Base-by-base conservation (phyloP, 2,888 invertebrate genomes). In the Orchesella flavescens region DNA sequence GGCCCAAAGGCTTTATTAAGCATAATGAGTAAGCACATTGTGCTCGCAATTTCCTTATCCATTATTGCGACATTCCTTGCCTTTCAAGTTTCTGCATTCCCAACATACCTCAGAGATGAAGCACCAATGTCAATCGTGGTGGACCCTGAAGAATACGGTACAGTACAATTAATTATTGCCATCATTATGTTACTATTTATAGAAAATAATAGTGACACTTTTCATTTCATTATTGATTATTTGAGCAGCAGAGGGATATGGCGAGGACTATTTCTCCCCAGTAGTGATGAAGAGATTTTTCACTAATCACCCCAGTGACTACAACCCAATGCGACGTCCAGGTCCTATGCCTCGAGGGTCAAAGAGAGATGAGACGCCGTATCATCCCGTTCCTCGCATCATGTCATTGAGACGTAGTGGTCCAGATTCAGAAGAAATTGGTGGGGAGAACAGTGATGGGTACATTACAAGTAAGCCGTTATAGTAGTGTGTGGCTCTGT, bases 301-400 rank as follows among this genome's bases (percentile, higher is more conserved):
- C 87, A 85, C 87, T 15, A 86, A 87, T 9, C 88, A 88, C 82
- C 87, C 87, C 49, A 77, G 88, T 73, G 88, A 88, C 83, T 88
- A 85, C 76, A 87, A 87, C 53, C 88, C 88, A 12, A 85, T 88
- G 87, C 80, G 88, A 80, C 46, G 88, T 66, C 88, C 87, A 7
- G 82, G 84, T 69, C 86, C 83, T n/a, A 75, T 86, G 17, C 86
- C 86, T 13, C 77, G 86, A 19, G 86, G 82, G 43, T 79, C 84
- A 19, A 87, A 87, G 43, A 49, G 86, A 57, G 86, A 85, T n/a
- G 43, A 49, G 15, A 21, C 80, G 0, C 85, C 86, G 5, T 87
- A 83, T 65, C 87, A 87, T 71, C 87, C 87, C 13, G 23, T 85
- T 19, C 86, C 87, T 10, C 68, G 86, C 24, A 74, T 80, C 0